Evolutionary conservation across 2,888 invertebrate genomes (phyloP).

Genomic region (Drosophila neotestacea): DNA sequence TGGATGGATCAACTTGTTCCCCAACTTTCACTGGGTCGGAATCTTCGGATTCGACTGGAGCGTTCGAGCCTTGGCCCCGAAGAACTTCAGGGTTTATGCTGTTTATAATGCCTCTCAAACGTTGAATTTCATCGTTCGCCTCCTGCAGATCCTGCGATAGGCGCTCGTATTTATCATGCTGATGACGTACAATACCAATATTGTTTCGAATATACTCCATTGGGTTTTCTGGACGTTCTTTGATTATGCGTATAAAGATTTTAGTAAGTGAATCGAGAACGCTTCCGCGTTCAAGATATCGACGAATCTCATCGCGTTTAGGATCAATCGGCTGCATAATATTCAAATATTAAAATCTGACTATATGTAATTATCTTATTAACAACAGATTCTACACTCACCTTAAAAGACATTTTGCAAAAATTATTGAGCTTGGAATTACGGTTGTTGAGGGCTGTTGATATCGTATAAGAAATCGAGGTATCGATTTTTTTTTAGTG

Average conservation of each 20-base stretch:
- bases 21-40: slow-evolving; percentile 25
- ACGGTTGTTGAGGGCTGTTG: background rate
- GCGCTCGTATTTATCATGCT: slow-evolving; percentile 79
- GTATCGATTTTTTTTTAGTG: too few relatives aligned
- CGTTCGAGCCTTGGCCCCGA: slow-evolving; percentile 20
- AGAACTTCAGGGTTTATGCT: slow-evolving; percentile 74
- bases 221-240: slow-evolving; percentile 83
- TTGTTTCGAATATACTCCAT: slow-evolving; percentile 82
- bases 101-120: slow-evolving; percentile 73
- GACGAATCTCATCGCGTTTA: slow-evolving; percentile 85
- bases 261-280: slow-evolving; percentile 84
- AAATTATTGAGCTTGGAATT: slow-evolving; percentile 24
- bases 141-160: slow-evolving; percentile 79
- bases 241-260: slow-evolving; percentile 82
- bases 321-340: slow-evolving; percentile 83
- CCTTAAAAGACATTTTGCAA: slow-evolving; percentile 78
- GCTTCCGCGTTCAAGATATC: slow-evolving; percentile 84
- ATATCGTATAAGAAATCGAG: too few relatives aligned
- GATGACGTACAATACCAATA: slow-evolving; percentile 80
- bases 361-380: background rate
- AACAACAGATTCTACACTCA: slow-evolving; percentile 28
- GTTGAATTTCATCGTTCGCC: slow-evolving; percentile 77
- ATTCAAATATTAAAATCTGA: background rate
- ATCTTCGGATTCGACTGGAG: slow-evolving; percentile 20
- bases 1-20: slow-evolving; percentile 11